Conservation (phyloP, 2,797 vertebrate species). For the Spea hammondii region DNA sequence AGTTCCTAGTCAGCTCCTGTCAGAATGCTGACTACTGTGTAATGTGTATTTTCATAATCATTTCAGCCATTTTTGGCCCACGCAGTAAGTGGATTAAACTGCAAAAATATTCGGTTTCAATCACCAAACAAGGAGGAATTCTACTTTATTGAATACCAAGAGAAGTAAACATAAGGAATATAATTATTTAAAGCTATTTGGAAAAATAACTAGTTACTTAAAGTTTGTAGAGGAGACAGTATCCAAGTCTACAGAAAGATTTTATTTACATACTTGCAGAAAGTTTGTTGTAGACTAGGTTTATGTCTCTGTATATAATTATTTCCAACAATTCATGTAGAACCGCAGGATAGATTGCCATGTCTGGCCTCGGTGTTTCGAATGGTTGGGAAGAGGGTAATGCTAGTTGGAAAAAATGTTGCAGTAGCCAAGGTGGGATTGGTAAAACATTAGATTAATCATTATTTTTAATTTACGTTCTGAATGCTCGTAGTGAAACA, state of each 20-base stretch:
- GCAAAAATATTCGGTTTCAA: background rate
- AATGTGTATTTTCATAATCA: slow-evolving; percentile 12
- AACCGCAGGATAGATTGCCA: background rate
- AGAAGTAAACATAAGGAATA: background rate
- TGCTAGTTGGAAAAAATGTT: too few relatives aligned
- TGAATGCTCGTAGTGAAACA: too few relatives aligned
- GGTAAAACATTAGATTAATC: too few relatives aligned
- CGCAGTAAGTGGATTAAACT: background rate
- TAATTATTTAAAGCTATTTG: background rate
- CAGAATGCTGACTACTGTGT: slow-evolving; percentile 27
- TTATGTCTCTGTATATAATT: background rate
- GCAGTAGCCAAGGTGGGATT: too few relatives aligned
- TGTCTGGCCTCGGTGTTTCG: too few relatives aligned
- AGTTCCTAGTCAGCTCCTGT: slow-evolving; percentile 20
- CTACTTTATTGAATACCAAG: background rate
- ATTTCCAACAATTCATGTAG: background rate
- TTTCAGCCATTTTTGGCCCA: background rate
- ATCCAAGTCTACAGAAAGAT: background rate
- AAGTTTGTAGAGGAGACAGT: background rate
- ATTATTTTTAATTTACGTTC: too few relatives aligned
- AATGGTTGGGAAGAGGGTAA: too few relatives aligned
- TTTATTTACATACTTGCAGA: background rate
- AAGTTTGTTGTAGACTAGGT: background rate
- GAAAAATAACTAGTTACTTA: background rate
- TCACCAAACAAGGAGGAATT: background rate